phyloP scores from a whole-genome alignment of 2,888 invertebrate genomes.

The Elmis aenea region DNA sequence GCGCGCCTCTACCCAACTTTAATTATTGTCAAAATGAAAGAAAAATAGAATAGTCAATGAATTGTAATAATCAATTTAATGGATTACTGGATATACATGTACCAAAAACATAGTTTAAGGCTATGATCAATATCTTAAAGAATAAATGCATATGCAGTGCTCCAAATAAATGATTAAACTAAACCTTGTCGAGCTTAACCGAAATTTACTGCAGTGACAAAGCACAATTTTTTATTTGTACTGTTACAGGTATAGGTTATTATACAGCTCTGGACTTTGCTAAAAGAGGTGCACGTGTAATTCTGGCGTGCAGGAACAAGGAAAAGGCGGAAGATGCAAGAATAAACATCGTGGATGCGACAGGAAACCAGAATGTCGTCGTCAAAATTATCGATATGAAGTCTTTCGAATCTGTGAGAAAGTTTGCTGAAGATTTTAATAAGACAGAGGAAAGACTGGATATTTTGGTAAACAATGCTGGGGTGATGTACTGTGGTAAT shows the following conservation, averaged over 20 bases:
- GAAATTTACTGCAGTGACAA: no score
- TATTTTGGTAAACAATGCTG: slow-evolving; percentile 59
- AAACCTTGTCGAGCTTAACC: no score
- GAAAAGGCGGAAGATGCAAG: slow-evolving; percentile 13
- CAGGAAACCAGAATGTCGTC: slow-evolving; percentile 38
- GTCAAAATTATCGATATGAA: slow-evolving; percentile 50
- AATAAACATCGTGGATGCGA: slow-evolving; percentile 31
- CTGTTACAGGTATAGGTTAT: slow-evolving; percentile 47
- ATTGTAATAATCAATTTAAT: no score
- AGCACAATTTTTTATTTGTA: no score
- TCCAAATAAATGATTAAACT: no score
- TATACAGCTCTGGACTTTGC: slow-evolving; percentile 44
- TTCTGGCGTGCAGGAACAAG: slow-evolving; percentile 49
- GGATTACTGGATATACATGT: no score
- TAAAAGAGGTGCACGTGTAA: slow-evolving; percentile 48
- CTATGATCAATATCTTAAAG: no score
- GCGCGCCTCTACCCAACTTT: no score
- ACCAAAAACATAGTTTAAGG: no score
- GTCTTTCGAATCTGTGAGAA: slow-evolving; percentile 51
- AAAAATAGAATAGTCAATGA: no score
- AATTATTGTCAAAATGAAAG: no score
- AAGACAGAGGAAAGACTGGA: slow-evolving; percentile 51
- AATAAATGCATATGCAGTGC: no score
- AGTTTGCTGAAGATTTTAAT: slow-evolving; percentile 56
- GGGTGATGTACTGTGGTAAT: slow-evolving; percentile 42